Conservation (phyloP, 2,888 invertebrate species). For the Atethmia centrago region DNA sequence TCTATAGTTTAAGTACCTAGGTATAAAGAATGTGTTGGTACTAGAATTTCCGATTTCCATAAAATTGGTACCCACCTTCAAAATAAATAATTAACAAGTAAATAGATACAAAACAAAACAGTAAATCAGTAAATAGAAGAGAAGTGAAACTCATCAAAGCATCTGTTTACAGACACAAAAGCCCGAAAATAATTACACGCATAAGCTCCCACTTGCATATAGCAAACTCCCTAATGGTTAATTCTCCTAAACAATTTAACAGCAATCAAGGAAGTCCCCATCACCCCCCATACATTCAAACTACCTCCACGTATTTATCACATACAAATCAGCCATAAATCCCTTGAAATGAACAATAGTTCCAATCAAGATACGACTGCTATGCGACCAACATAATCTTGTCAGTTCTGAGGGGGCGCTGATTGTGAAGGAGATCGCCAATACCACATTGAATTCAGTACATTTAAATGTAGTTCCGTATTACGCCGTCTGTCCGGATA, state of each 20-base stretch:
- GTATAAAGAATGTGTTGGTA: no score
- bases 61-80: no score
- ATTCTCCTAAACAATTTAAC: slow-evolving; percentile 56
- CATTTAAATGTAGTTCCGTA: slow-evolving; percentile 35
- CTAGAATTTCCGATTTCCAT: no score
- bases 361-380: slow-evolving; percentile 75
- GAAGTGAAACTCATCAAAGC: not conserved
- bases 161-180: slow-evolving; percentile 14
- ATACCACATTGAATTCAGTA: slow-evolving; percentile 3
- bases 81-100: no score
- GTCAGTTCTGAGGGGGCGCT: slow-evolving; percentile 32
- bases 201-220: slow-evolving; percentile 16
- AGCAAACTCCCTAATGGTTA: slow-evolving; percentile 51
- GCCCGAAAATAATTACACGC: slow-evolving; percentile 23
- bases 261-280: slow-evolving; percentile 56
- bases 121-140: no score
- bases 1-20: no score
- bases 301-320: slow-evolving; percentile 55
- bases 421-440: slow-evolving; percentile 20
- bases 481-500: slow-evolving; percentile 32
- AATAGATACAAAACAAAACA: no score
- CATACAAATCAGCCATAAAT: slow-evolving; percentile 66
- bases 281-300: slow-evolving; percentile 41
- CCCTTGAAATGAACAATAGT: slow-evolving; percentile 75
- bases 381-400: slow-evolving; percentile 40